Evolutionary conservation across 64 coral and sea anemone genomes (phyloP).

Genomic region (Stichodactyla helianthus): DNA sequence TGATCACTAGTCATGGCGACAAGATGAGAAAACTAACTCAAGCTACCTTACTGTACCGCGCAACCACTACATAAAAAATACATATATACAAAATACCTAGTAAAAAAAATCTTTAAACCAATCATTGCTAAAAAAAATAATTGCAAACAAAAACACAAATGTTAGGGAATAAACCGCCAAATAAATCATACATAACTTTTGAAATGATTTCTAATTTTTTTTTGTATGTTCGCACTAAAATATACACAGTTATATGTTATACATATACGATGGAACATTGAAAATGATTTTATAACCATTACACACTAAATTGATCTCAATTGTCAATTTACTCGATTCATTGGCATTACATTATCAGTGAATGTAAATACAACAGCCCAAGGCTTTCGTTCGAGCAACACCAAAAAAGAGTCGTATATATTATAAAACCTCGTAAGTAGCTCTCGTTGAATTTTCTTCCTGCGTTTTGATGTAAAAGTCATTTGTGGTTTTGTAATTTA

Average conservation of each 20-base stretch:
- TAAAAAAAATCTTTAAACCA: no score
- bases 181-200: no score
- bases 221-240: no score
- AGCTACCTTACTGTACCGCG: not conserved
- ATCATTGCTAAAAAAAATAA: no score
- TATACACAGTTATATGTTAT: no score
- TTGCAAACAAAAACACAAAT: no score
- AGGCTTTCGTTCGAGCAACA: not conserved
- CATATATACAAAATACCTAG: no score
- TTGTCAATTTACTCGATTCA: not conserved
- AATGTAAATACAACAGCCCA: not conserved
- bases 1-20: not conserved
- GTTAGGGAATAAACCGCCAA: no score
- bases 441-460: not conserved
- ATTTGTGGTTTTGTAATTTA: not conserved
- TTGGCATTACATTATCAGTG: not conserved
- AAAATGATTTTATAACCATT: not conserved
- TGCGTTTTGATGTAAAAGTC: not conserved
- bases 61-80: no score
- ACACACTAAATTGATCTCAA: conserved; percentile 1
- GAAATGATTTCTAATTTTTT: no score
- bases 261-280: not conserved
- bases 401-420: not conserved
- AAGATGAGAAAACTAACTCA: not conserved
- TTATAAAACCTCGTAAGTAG: not conserved